Conservation (phyloP, 1,140 invertebrate genomes). For the Frieseomelitta varia region DNA sequence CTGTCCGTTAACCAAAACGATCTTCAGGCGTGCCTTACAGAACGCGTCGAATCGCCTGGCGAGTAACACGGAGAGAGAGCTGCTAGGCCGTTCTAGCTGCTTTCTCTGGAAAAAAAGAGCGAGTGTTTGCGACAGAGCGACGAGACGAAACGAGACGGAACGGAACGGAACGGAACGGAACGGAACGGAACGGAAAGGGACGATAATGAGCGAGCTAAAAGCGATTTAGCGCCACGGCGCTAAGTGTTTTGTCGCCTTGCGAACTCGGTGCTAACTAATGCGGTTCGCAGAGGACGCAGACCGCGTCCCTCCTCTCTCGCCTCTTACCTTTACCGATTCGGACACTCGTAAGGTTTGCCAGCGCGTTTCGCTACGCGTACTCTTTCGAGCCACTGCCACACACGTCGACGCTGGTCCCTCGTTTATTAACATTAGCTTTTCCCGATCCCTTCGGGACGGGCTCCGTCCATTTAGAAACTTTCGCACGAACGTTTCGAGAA, state of each 20-base stretch:
- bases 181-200: conserved; percentile 22
- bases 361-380: neutral
- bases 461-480: neutral
- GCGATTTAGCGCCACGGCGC: conserved; percentile 67
- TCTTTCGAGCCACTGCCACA: neutral
- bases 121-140: neutral
- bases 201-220: conserved; percentile 68
- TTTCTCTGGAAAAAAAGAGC: neutral
- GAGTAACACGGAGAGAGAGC: neutral
- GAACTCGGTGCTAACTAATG: conserved; percentile 71
- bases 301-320: conserved; percentile 20
- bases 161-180: conserved; percentile 18
- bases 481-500: neutral
- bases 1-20: conserved; percentile 70
- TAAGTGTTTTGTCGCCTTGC: conserved; percentile 69
- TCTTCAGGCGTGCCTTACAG: conserved; percentile 46
- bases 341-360: conserved; percentile 36
- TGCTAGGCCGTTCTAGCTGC: neutral
- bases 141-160: conserved; percentile 4
- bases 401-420: conserved; percentile 24
- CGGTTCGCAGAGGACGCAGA: conserved; percentile 51
- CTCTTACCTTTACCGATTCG: conserved; percentile 26
- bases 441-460: neutral
- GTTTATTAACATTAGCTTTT: conserved; percentile 14
- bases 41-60: neutral